Conservation (phyloP, 2,888 invertebrate genomes). For the Lottia scabra region DNA sequence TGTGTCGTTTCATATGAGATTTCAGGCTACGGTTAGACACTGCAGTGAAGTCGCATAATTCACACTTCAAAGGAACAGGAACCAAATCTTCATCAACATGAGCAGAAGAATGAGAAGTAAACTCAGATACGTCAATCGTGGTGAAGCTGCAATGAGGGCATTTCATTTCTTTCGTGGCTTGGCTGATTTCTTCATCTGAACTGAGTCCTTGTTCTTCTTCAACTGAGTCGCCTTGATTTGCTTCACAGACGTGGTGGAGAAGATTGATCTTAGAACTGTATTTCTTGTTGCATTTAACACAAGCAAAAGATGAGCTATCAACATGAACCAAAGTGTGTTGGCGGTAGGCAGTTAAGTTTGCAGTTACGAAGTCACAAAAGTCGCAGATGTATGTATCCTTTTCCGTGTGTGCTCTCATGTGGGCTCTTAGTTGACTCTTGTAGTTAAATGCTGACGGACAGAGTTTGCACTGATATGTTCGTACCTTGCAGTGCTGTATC, state of each 20-base stretch:
- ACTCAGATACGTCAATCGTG: constrained; percentile 37
- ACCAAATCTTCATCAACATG: constrained; percentile 38
- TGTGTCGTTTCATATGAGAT: constrained; percentile 68
- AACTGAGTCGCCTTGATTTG: not conserved
- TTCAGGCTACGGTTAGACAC: constrained; percentile 64
- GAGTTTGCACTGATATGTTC: constrained; percentile 63
- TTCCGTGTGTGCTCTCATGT: constrained; percentile 64
- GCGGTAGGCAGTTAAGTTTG: constrained; percentile 43
- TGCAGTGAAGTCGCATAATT: constrained; percentile 65
- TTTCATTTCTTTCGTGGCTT: constrained; percentile 11
- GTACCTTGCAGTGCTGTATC: constrained; percentile 66
- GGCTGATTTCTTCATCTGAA: constrained; percentile 10
- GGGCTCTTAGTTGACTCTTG: constrained; percentile 67
- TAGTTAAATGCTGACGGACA: constrained; percentile 63
- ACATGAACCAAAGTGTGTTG: constrained; percentile 37
- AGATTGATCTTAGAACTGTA: not conserved
- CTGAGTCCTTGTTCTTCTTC: not conserved
- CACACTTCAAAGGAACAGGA: constrained; percentile 54
- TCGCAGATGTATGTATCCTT: constrained; percentile 56
- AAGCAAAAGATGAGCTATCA: constrained; percentile 10
- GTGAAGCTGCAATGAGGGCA: constrained; percentile 56
- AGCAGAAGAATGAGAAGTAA: constrained; percentile 42
- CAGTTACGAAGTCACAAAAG: constrained; percentile 60
- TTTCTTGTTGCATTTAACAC: not conserved
- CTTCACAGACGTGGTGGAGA: not conserved